These are phyloP conservation scores for Hirundichthys speculiger DNA, from an alignment of 2,113 vertebrate species.

Conservation along the genomic window DNA sequence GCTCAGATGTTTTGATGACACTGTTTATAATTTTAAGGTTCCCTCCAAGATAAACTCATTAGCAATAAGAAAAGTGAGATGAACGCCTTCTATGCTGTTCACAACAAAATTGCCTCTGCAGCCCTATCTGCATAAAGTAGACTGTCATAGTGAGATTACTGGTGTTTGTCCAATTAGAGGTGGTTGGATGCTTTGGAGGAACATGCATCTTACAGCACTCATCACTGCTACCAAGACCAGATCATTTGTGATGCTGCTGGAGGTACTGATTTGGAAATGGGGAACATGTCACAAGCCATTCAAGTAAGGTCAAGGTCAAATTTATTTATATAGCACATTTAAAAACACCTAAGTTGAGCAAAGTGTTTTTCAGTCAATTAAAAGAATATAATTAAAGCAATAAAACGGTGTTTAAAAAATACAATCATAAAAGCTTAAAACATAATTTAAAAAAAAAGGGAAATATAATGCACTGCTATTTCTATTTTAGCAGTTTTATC, in stretches of 20 bases:
- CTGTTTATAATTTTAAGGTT: conserved; percentile 88
- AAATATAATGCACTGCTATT: too few species aligned
- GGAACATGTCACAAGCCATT: conserved; percentile 82
- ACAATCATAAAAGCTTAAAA: too few species aligned
- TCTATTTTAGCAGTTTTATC: too few species aligned
- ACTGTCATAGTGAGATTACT: neutral
- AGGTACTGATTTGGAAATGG: conserved; percentile 65
- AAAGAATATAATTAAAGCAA: too few species aligned
- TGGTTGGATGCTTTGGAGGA: conserved; percentile 92
- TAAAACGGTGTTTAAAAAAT: too few species aligned
- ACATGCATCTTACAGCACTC: conserved; percentile 89
- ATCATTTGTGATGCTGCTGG: conserved; percentile 78
- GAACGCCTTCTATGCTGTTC: neutral
- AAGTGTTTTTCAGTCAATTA: neutral
- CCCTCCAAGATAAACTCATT: conserved; percentile 82
- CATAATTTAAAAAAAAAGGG: too few species aligned
- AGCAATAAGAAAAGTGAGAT: conserved; percentile 87
- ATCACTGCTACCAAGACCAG: conserved; percentile 84
- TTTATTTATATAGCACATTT: too few species aligned
- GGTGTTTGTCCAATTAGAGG: conserved; percentile 71
- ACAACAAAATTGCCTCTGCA: neutral
- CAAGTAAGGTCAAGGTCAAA: too few species aligned
- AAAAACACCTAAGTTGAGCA: neutral
- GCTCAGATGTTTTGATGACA: conserved; percentile 90
- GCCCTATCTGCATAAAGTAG: neutral